Evolutionary conservation across 1,140 invertebrate genomes (phyloP).

Genomic region (Danaus melanippus): DNA sequence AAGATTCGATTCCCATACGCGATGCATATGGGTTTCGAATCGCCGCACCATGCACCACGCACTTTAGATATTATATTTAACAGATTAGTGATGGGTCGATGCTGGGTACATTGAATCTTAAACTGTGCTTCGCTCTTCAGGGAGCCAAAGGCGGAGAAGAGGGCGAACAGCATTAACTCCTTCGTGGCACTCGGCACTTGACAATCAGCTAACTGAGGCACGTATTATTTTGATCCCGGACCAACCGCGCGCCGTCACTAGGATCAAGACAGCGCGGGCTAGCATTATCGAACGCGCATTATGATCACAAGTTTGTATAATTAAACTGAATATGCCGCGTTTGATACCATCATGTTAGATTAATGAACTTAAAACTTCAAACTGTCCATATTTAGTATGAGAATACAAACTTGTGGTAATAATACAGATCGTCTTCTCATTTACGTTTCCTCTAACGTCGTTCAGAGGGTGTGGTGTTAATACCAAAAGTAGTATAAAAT

Average conservation of each 20-base stretch:
- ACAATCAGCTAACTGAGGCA: constrained; percentile 70
- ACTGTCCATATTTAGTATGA: no score
- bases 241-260: no score
- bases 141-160: constrained; percentile 74
- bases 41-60: constrained; percentile 38
- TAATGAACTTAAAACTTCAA: no score
- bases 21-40: constrained; percentile 4
- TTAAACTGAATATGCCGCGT: no score
- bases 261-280: no score
- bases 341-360: no score
- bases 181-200: constrained; percentile 72
- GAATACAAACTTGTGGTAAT: no score
- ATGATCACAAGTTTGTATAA: no score
- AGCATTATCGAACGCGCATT: no score
- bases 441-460: constrained; percentile 31
- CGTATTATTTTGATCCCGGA: constrained; percentile 53
- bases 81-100: background rate
- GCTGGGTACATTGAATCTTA: background rate
- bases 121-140: constrained; percentile 31
- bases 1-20: constrained; percentile 1
- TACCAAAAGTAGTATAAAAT: constrained; percentile 63
- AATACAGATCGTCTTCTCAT: constrained; percentile 32
- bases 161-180: constrained; percentile 72
- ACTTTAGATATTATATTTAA: constrained; percentile 22
- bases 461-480: constrained; percentile 54